These are phyloP conservation scores for Rhagoletis pomonella DNA, from an alignment of 1,140 invertebrate species.

Conservation along the genomic window DNA sequence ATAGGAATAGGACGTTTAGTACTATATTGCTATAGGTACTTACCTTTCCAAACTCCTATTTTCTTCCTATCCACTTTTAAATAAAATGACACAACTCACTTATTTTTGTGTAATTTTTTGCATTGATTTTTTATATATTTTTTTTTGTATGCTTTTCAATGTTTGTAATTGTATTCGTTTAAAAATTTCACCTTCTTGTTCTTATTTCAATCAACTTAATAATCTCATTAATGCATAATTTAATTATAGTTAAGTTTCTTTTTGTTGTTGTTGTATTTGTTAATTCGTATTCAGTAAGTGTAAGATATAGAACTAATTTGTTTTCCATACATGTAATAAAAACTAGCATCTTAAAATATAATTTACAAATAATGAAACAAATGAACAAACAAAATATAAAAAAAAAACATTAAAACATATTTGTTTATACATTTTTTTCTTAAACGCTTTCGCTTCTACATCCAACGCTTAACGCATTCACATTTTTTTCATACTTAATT, in stretches of 20 bases:
- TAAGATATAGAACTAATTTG: not conserved
- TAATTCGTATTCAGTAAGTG: slow-evolving; percentile 11
- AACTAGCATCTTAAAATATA: not conserved
- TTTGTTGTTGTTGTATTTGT: not conserved
- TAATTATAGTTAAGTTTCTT: slow-evolving; percentile 8
- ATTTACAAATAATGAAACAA: not conserved
- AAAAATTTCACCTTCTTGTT: slow-evolving; percentile 33
- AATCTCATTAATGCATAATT: slow-evolving; percentile 44
- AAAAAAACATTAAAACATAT: not conserved
- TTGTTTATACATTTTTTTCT: not conserved
- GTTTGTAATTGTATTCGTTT: slow-evolving; percentile 42
- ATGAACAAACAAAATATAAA: not conserved
- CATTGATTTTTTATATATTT: slow-evolving; percentile 13
- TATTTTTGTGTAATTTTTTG: slow-evolving; percentile 37
- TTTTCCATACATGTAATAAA: not conserved
- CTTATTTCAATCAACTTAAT: slow-evolving; percentile 37
- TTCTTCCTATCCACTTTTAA: not conserved
- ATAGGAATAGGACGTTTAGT: no score
- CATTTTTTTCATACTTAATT: slow-evolving; percentile 28
- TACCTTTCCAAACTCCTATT: no score
- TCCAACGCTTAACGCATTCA: slow-evolving; percentile 17
- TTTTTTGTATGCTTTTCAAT: slow-evolving; percentile 44
- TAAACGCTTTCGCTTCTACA: not conserved
- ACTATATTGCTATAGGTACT: no score
- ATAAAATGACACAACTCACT: not conserved